Evolutionary conservation across 2,113 vertebrate genomes (phyloP), one percentile per base, ranked within the genome.

Genomic region (Crotalus horridus): DNA sequence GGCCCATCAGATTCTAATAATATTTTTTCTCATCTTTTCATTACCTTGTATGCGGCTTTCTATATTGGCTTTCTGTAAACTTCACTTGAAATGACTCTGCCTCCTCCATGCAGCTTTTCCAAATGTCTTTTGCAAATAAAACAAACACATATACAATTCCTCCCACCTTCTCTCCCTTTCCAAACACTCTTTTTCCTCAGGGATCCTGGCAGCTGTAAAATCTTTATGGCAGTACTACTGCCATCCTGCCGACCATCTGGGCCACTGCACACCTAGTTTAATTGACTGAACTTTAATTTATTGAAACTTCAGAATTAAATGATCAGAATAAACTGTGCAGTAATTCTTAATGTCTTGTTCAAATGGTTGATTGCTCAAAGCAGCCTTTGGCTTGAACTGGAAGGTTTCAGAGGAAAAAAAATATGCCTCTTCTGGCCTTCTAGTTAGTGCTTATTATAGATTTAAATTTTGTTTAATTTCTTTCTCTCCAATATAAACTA

Each of bases 231-330:
- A 93, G 95, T 95, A 95, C 96, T 96, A 94, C 96, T 95, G 95
- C 95, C 96, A 95, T 96, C 93, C 59, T 92, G 93, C 93, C 96
- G 97, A 96, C 97, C 97, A 97, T 96, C 96, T 96, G 96, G 96
- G 96, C 96, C 94, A 94, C 96, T 96, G 96, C 96, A 97, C 96
- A 96, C 97, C 97, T 96, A 96, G 95, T 97, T 96, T 96, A 97
- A 97, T 97, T 96, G 97, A 97, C 96, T 97, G 96, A 96, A 97
- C 96, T 97, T 97, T 97, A 97, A 97, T 97, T 97, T 97, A 97
- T 97, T 97, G 97, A 97, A 96, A 97, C 96, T 96, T 97, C 96
- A 95, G 87, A 96, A 97, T 97, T 96, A 97, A 97, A 97, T 97
- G 96, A 97, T 97, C 96, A 97, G 96, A 96, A 96, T 97, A 97